Base-by-base conservation (phyloP, 1,140 invertebrate genomes). In the Calephelis nemesis region DNA sequence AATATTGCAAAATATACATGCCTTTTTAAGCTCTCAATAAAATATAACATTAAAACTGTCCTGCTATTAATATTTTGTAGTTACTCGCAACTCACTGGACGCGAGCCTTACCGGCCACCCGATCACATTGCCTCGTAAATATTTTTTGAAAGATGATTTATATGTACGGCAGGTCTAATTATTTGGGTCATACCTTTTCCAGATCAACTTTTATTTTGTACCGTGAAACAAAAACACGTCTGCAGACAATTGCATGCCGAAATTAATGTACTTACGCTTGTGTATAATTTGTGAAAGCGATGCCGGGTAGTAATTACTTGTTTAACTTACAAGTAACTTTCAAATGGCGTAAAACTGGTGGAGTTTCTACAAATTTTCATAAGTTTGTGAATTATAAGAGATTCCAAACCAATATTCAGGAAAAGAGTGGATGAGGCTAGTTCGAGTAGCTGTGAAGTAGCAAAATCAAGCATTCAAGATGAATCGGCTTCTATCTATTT, bases 61-160 rank as follows among this genome's bases (percentile, higher is more conserved):
- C 42, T 7, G 8, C 42, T 45, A 45, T 7, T 7, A 45, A 9
- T 67, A 1, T 12, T 12, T 11, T 49, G 48, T 58, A 7, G 47
- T 69, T 4, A 7, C 11, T 49, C 30, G 47, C 50, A 82, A 75
- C 74, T 71, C 7, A 1, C 13, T 50, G 54, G 54, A 58, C 5
- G 19, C 10, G 7, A n/a, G 4, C 73, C 50, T 63, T 67, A 76
- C 8, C 73, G 83, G 76, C 84, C 85, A 85, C 84, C 83, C 83
- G 80, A 83, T 79, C 78, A 78, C 75, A 64, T 80, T 77, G 71
- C 50, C 70, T 79, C 83, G 82, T 86, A 88, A 86, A 87, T 85
- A 84, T 82, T 82, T 82, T 82, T 80, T 78, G 80, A 79, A 77
- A 81, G 77, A 86, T 88, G 83, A 86, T 88, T 88, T 87, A 88